Evolutionary conservation across 2,888 invertebrate species (phyloP).

Genomic region (Drosophila paramelanica): DNA sequence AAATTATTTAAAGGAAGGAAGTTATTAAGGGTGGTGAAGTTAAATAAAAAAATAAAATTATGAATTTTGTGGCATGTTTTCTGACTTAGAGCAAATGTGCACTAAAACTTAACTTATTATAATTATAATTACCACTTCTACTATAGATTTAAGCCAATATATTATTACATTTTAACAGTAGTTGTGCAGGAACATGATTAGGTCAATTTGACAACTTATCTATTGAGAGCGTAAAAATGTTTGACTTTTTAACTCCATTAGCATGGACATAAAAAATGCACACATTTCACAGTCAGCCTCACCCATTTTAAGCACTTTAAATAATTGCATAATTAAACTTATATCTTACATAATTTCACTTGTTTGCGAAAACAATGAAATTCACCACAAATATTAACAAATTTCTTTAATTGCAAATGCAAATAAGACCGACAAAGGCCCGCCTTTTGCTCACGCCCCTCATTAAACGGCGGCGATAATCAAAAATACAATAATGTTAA

Average conservation of each 20-base stretch:
- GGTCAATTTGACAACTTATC: not conserved
- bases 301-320: not conserved
- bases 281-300: not conserved
- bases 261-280: not conserved
- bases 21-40: constrained; percentile 1
- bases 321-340: constrained; percentile 12
- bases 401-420: constrained; percentile 21
- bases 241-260: not conserved
- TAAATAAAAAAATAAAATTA: not conserved
- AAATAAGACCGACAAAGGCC: constrained; percentile 20
- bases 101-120: no score
- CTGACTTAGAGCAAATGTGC: no score
- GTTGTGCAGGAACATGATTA: no score
- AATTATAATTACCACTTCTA: not conserved
- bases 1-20: not conserved
- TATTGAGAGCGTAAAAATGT: not conserved
- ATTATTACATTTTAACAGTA: no score
- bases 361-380: constrained; percentile 21
- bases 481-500: constrained; percentile 13
- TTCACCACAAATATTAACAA: constrained; percentile 14
- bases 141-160: not conserved
- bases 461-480: constrained; percentile 20
- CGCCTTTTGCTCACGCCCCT: constrained; percentile 4
- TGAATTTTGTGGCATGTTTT: not conserved
- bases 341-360: constrained; percentile 32